phyloP scores from a whole-genome alignment of 2,113 vertebrate species.

The Vanacampus margaritifer region DNA sequence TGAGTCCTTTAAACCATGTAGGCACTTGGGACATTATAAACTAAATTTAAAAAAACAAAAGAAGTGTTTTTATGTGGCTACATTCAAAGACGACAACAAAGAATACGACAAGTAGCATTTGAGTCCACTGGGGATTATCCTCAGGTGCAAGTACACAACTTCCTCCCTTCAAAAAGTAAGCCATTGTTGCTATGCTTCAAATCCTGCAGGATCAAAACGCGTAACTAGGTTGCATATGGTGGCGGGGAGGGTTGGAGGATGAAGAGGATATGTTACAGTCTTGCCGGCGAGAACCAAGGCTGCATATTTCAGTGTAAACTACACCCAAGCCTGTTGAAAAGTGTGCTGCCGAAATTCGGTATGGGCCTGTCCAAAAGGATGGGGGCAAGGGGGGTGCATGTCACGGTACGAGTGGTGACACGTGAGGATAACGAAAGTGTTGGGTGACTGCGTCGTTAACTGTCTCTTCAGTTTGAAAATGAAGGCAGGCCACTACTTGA shows the following conservation, averaged over 20 bases:
- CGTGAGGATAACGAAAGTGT: constrained; percentile 54
- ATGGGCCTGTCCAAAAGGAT: constrained; percentile 14
- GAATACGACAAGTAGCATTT: not conserved
- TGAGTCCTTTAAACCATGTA: too few relatives aligned
- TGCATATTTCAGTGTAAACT: constrained; percentile 39
- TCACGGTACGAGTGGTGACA: not conserved
- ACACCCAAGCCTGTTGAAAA: constrained; percentile 42
- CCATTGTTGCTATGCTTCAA: constrained; percentile 6
- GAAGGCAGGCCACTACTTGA: constrained; percentile 5
- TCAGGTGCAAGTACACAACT: constrained; percentile 6
- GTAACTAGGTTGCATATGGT: constrained; percentile 3
- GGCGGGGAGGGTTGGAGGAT: constrained; percentile 14
- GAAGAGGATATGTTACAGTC: constrained; percentile 44
- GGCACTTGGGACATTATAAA: too few relatives aligned
- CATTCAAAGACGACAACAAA: not conserved
- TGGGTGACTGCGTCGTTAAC: constrained; percentile 53
- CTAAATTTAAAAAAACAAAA: not conserved
- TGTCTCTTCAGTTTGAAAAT: constrained; percentile 17
- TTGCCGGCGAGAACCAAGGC: constrained; percentile 24
- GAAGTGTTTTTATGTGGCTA: not conserved
- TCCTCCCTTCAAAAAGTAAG: constrained; percentile 6
- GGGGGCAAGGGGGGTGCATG: not conserved
- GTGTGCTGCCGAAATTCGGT: constrained; percentile 44
- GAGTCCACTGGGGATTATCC: not conserved
- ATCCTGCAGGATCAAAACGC: constrained; percentile 9